Percentiles rank a stretch among this genome's conserved stretches.
phyloP scores from a whole-genome alignment of 2,113 vertebrate genomes.

The Arenaria interpres region DNA sequence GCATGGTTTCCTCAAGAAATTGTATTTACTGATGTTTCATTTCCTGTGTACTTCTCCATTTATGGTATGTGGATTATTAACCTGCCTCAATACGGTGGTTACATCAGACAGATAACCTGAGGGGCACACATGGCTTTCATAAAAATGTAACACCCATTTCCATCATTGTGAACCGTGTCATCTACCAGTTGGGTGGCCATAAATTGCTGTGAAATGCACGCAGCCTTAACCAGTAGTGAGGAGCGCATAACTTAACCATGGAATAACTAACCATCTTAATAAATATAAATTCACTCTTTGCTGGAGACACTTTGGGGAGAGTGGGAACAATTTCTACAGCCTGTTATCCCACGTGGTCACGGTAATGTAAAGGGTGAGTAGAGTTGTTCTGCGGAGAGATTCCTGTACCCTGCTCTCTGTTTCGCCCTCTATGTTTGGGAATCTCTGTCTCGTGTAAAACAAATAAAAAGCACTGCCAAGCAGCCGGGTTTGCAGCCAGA shows the following conservation, averaged over 20 bases:
- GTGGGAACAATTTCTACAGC: background rate
- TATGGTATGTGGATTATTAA: slow-evolving; percentile 25
- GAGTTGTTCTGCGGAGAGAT: background rate
- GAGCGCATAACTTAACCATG: background rate
- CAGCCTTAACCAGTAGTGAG: slow-evolving; percentile 12
- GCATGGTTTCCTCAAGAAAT: slow-evolving; percentile 23
- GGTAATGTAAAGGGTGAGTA: background rate
- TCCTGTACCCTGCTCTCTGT: background rate
- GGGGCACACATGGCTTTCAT: slow-evolving; percentile 28
- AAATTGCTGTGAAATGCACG: slow-evolving; percentile 35
- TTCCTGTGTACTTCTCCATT: slow-evolving; percentile 21
- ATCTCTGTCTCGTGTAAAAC: background rate
- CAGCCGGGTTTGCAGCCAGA: slow-evolving; percentile 10
- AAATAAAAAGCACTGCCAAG: slow-evolving; percentile 10
- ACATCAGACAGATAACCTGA: slow-evolving; percentile 19
- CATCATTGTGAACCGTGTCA: background rate
- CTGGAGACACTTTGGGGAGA: background rate
- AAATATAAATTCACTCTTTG: slow-evolving; percentile 13
- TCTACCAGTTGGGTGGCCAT: slow-evolving; percentile 6
- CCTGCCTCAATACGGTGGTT: background rate
- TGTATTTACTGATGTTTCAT: slow-evolving; percentile 13
- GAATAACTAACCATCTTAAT: slow-evolving; percentile 19
- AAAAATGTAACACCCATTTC: slow-evolving; percentile 8
- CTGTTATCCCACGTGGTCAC: background rate
- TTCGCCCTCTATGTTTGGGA: background rate